Evolutionary conservation across 1,140 invertebrate genomes (phyloP).

Genomic region (Pseudomyrmex sp.): DNA sequence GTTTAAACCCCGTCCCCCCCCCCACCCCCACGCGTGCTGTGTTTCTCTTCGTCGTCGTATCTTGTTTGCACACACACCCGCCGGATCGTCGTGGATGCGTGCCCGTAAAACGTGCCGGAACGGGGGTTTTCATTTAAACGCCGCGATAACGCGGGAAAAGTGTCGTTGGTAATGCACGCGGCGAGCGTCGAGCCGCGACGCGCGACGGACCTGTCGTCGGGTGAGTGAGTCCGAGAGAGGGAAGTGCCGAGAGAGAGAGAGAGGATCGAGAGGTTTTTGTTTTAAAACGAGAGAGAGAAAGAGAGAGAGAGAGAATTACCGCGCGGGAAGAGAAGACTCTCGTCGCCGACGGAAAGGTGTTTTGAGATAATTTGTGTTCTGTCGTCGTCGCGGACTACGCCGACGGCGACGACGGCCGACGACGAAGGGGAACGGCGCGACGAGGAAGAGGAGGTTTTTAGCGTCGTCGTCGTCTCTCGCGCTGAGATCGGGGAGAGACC

Average conservation of each 20-base stretch:
- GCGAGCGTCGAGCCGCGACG: slow-evolving; percentile 47
- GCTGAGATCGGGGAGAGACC: background rate
- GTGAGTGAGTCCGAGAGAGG: slow-evolving; percentile 61
- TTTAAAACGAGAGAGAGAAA: background rate
- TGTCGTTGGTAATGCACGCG: slow-evolving; percentile 61
- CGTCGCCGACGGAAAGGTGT: slow-evolving; percentile 31
- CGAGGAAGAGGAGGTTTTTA: slow-evolving; percentile 57
- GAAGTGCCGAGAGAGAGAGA: slow-evolving; percentile 8
- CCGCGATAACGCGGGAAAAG: slow-evolving; percentile 66
- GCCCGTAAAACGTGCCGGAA: background rate
- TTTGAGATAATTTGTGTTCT: slow-evolving; percentile 25
- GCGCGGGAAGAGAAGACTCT: slow-evolving; percentile 14
- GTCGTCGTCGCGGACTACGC: slow-evolving; percentile 59
- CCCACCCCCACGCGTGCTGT: background rate
- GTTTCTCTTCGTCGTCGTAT: background rate
- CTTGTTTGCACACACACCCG: slow-evolving; percentile 14
- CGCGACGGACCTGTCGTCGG: slow-evolving; percentile 40
- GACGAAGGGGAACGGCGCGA: background rate
- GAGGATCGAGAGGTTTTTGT: background rate
- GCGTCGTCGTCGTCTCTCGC: slow-evolving; percentile 29
- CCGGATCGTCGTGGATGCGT: slow-evolving; percentile 50
- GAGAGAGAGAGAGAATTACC: background rate
- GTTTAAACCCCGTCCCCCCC: no score
- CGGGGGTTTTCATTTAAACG: background rate
- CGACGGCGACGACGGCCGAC: slow-evolving; percentile 55